phyloP scores from a whole-genome alignment of 2,888 invertebrate genomes.

The Leucoma salicis region DNA sequence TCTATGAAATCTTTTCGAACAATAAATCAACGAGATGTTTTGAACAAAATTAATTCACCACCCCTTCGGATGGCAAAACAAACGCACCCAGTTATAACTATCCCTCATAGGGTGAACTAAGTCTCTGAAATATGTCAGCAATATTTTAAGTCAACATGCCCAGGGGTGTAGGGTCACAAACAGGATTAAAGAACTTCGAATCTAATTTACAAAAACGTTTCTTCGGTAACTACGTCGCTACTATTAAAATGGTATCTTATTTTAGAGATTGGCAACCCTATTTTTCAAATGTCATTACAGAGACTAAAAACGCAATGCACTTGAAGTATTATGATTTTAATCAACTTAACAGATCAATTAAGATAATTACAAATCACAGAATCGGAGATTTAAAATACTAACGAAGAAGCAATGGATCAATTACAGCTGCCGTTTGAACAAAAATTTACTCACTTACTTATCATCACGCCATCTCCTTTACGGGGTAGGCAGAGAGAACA shows the following conservation, averaged over 20 bases:
- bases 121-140: conserved; percentile 63
- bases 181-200: conserved; percentile 53
- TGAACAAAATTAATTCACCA: conserved; percentile 31
- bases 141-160: conserved; percentile 56
- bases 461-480: too few relatives aligned
- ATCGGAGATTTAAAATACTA: too few relatives aligned
- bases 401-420: too few relatives aligned
- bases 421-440: too few relatives aligned
- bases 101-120: conserved; percentile 38
- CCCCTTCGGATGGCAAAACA: conserved; percentile 30
- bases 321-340: too few relatives aligned
- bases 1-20: conserved; percentile 7
- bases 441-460: too few relatives aligned
- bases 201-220: conserved; percentile 46
- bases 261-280: too few relatives aligned
- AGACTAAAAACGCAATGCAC: too few relatives aligned
- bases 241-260: not conserved
- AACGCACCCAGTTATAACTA: conserved; percentile 47
- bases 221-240: not conserved
- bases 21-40: conserved; percentile 23
- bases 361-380: too few relatives aligned
- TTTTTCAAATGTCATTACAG: too few relatives aligned
- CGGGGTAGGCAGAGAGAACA: too few relatives aligned
- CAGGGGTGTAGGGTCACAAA: conserved; percentile 32
- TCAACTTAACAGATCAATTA: too few relatives aligned